Evolutionary conservation across 2,888 invertebrate species (phyloP).

Genomic region (Selenia dentaria): DNA sequence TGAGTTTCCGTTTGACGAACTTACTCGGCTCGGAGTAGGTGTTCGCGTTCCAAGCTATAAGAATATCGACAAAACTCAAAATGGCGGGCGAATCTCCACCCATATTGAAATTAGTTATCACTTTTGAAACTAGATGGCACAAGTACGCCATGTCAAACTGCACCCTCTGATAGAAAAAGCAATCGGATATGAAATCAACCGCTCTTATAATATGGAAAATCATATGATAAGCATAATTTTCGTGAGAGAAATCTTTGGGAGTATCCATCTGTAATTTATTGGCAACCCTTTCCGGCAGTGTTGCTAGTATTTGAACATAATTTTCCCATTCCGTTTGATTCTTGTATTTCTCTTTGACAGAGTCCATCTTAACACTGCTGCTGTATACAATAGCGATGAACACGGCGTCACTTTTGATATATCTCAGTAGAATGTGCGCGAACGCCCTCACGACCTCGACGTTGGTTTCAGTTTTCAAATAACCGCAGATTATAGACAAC

Average conservation of each 20-base stretch:
- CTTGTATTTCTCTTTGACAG: constrained; percentile 31
- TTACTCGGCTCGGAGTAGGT: constrained; percentile 49
- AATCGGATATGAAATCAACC: constrained; percentile 85
- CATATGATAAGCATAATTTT: constrained; percentile 84
- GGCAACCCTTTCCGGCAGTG: constrained; percentile 88
- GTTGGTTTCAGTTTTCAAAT: constrained; percentile 69
- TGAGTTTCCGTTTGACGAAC: constrained; percentile 66
- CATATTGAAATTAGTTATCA: constrained; percentile 83
- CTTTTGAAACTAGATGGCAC: constrained; percentile 85
- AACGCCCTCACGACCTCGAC: constrained; percentile 56
- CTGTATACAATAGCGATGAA: constrained; percentile 75
- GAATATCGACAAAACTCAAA: constrained; percentile 77
- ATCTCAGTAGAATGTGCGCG: constrained; percentile 66
- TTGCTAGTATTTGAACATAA: constrained; percentile 86
- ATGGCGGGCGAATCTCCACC: constrained; percentile 73
- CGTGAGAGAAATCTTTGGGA: constrained; percentile 83
- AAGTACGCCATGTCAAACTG: constrained; percentile 70
- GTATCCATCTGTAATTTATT: constrained; percentile 85
- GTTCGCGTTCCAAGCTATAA: constrained; percentile 78
- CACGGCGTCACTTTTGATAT: constrained; percentile 84
- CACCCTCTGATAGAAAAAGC: constrained; percentile 50
- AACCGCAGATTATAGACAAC: constrained; percentile 70
- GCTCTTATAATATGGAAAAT: constrained; percentile 85
- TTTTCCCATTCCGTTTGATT: constrained; percentile 70
- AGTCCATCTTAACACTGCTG: constrained; percentile 43